Evolutionary conservation across 2,113 vertebrate species (phyloP), one percentile per base, ranked within the genome.

Genomic region (Paedocypris sp.): DNA sequence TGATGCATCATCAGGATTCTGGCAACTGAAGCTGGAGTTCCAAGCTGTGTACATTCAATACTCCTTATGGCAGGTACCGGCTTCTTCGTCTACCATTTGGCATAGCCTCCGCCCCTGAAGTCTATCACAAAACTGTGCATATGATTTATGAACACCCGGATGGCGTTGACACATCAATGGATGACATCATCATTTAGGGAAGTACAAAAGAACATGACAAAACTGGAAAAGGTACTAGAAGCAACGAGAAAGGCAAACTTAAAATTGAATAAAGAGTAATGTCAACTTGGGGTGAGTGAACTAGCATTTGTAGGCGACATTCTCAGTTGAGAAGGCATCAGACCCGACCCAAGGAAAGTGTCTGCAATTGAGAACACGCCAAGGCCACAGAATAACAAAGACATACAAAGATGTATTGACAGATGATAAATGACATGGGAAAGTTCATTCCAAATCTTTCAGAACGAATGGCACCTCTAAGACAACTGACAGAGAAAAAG

Each of bases 401-500:
- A 69, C 11, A 26, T 46, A 5, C 41, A 64, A 38, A 70, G 53
- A 12, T 65, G 68, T 18, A 65, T 38, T 13, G 48, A 35, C 13
- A n/a, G n/a, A 65, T 66, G 62, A 20, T 69, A 1, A 63, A 62
- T 13, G 48, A 68, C 13, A 41, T 49, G 12, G 42, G 36, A 15
- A 62, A 65, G 8, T 65, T 60, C 41, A 67, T 70, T 42, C 60
- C 60, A 2, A 62, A 60, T 6, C 25, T 63, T 2, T 61, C 67
- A 11, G 51, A 47, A 6, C 45, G 42, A 6, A 59, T 50, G 19
- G 33, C 53, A 9, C 43, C 22, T 10, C 22, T 56, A 7, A 58
- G 63, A 60, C 19, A 4, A 15, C 3, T 49, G 1, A 31, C 9
- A 4, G 26, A 31, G 26, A 31, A 49, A 31, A 49, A 11, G 4